Base-by-base conservation (phyloP, 2,113 vertebrate genomes). In the Macquaria australasica region DNA sequence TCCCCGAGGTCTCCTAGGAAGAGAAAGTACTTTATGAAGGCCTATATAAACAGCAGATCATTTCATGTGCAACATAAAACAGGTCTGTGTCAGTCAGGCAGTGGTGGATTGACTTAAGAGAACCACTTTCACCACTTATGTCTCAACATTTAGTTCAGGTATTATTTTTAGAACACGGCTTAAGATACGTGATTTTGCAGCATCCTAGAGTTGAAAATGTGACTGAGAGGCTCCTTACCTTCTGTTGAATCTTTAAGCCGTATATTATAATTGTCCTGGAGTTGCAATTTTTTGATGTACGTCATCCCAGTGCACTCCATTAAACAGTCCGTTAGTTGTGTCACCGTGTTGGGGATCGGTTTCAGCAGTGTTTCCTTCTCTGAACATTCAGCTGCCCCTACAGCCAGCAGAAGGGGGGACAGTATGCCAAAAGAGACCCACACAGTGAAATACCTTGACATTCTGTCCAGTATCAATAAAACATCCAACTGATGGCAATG, bases 261-360 rank as follows among this genome's bases (percentile, higher is more conserved):
- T 12, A 96, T 90, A 16, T 92, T 95, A 50, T 67, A 77, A 14
- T 70, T 88, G 55, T 93, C 88, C 84, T 88, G 90, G 16, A 89
- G 85, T 23, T 82, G 79, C 55, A 89, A 0, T 79, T 95, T 94
- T 55, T 64, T 90, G 39, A 71, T 25, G 86, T 90, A 96, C 0
- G 92, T 95, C 87, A 89, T 89, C 6, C 51, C 77, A 2, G 93
- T 94, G 83, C 96, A 96, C 70, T 88, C 90, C 67, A 95, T 25
- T 51, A 95, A 86, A 79, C 95, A 96, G 5, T 89, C 87, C 0
- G 93, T 89, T 3, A 91, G 86, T 3, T 58, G 31, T 14, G 39
- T 43, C 71, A 77, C 39, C 0, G 66, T 58, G 12, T 8, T 77
- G 14, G 91, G 50, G 6, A 73, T 69, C 23, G 79, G 80, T 20